Percentiles rank a stretch among this genome's conserved stretches.
These are phyloP conservation scores for Drosophila mayri DNA, from an alignment of 1,140 invertebrate species.

Conservation along the genomic window DNA sequence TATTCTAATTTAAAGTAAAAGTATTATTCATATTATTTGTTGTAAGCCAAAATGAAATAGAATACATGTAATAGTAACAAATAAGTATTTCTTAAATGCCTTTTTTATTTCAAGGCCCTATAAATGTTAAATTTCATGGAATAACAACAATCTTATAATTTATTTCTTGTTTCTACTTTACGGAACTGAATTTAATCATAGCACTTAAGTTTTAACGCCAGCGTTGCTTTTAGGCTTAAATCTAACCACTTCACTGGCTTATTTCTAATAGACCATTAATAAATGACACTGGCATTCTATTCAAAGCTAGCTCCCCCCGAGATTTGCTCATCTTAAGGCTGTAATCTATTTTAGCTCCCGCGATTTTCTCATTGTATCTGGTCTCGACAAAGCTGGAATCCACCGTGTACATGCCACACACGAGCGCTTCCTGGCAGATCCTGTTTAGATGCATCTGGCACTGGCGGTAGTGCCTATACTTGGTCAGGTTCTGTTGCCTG, in stretches of 20 bases:
- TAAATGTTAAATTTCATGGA: too few species aligned
- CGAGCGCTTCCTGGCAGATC: neutral
- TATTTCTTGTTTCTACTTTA: too few species aligned
- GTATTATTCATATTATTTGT: too few species aligned
- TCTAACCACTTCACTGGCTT: neutral
- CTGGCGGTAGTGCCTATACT: slow-evolving; percentile 14
- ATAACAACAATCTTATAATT: too few species aligned
- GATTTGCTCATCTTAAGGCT: neutral
- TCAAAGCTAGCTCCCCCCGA: neutral
- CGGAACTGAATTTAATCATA: too few species aligned
- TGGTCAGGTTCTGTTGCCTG: slow-evolving; percentile 3
- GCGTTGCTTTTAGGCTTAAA: neutral
- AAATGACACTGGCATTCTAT: slow-evolving; percentile 7
- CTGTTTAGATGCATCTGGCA: neutral
- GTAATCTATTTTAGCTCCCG: neutral
- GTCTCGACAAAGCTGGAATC: slow-evolving; percentile 11
- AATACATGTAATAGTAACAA: too few species aligned
- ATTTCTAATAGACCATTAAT: neutral
- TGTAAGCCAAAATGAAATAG: too few species aligned
- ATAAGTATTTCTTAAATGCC: too few species aligned
- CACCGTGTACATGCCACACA: slow-evolving; percentile 28
- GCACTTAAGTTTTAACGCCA: neutral
- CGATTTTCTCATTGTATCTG: neutral
- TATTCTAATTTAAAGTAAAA: too few species aligned
- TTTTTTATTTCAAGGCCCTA: too few species aligned